Base-by-base conservation (phyloP, 1,140 invertebrate species). In the Dreissena polymorpha region DNA sequence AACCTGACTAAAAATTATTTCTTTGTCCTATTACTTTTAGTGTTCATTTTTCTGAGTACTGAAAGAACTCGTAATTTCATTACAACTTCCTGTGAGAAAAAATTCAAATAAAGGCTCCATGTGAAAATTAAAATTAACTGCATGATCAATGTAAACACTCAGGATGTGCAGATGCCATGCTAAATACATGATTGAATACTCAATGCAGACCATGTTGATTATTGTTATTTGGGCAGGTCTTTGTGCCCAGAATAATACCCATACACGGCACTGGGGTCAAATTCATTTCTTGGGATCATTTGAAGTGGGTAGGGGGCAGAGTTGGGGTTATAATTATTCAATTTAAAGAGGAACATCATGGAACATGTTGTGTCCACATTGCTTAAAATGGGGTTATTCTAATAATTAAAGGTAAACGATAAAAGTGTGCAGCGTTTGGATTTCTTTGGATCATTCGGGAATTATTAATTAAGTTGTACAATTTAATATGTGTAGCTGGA, bases 31-130 rank as follows among this genome's bases (percentile, higher is more conserved):
- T 6, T 18, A 18, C 6, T 12, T 6, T 6, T 3, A 60, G 57
- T 18, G 57, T 39, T 39, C 39, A 39, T 39, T 39, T 39, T 39
- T 39, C 39, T 39, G 8, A n/a, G n/a, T n/a, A 2, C 39, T 39
- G 8, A 39, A 39, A 39, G 39, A 39, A 39, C 39, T 39, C 39
- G 39, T 39, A 5, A 39, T 39, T 39, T 39, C 39, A 39, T 39
- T 39, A 39, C 39, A 39, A 39, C 39, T 39, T 39, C 39, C 39
- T 29, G 55, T 67, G 60, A 65, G 18, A 51, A 29, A 21, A 51
- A 69, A 78, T 78, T 64, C 67, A 55, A 75, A 78, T 78, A 78
- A 70, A 69, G 29, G 51, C 64, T 50, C n/a, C 68, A 57, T 69
- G n/a, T 53, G 16, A 55, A 51, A 78, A 78, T 78, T 78, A 78